phyloP scores from a whole-genome alignment of 2,888 invertebrate species.

The Punctoribates punctum region DNA sequence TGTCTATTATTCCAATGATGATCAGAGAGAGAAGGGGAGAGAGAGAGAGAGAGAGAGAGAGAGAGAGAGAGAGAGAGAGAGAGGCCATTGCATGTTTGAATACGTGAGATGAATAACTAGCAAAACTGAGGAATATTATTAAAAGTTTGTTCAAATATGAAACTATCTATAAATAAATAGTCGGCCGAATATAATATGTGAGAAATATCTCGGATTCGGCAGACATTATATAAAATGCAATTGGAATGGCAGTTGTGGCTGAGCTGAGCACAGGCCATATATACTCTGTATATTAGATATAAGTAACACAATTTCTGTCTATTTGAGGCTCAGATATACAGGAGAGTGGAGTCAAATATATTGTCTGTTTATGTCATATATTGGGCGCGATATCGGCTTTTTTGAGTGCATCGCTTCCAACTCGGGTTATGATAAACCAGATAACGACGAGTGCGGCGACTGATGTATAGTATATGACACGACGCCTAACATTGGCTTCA shows the following conservation, averaged over 20 bases:
- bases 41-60: constrained; percentile 20
- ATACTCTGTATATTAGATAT: constrained; percentile 17
- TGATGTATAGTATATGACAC: constrained; percentile 26
- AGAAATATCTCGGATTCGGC: neutral
- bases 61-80: neutral
- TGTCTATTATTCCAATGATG: constrained; percentile 10
- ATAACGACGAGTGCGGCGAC: constrained; percentile 8
- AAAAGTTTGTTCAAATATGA: constrained; percentile 37
- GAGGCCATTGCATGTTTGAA: constrained; percentile 30
- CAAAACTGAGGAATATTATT: constrained; percentile 17
- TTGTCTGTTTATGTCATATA: constrained; percentile 8
- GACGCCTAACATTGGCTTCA: neutral
- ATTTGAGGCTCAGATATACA: neutral
- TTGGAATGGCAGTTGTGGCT: no score
- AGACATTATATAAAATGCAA: neutral
- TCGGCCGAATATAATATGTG: constrained; percentile 9
- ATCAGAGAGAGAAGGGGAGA: neutral
- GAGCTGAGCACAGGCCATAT: neutral
- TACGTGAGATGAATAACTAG: constrained; percentile 24
- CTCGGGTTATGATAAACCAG: constrained; percentile 6
- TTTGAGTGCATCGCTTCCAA: constrained; percentile 9
- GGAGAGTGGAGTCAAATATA: constrained; percentile 15
- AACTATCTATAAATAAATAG: constrained; percentile 19
- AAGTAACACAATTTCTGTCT: constrained; percentile 26
- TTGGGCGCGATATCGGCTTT: constrained; percentile 24